Base-by-base conservation (phyloP, 92 coral and sea anemone genomes). In the Nematostella vectensis region DNA sequence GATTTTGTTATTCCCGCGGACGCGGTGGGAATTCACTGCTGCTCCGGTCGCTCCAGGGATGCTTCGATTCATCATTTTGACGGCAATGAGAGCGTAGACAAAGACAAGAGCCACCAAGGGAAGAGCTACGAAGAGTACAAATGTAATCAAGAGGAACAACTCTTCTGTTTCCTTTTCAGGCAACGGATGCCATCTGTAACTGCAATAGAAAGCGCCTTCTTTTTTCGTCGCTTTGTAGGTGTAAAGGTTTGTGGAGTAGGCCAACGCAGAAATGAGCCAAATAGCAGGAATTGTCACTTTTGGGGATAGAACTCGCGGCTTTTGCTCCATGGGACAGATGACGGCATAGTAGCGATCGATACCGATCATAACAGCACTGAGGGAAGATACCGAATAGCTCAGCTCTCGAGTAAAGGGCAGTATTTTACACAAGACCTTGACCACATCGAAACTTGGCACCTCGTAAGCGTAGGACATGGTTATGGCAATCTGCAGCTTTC, bases 301-400 rank as follows among this genome's bases (percentile, higher is more conserved):
- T 9, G 54, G 53, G 6, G 55, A 2, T 0, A 65, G 42, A 9
- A 51, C 1, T 8, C 36, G 16, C 0, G 71, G 71, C 28, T 54
- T 53, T 4, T 45, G 33, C 18, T 17, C 42, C 29, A 65, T 1
- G 12, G 71, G 71, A 2, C 39, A 28, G 12, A 65, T 57, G 10
- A 65, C 45, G 40, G 71, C 71, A 28, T 12, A 65, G 40, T 52
- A 65, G 2, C 71, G 60, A 11, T 65, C 71, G 8, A 65, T 17
- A 1, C 51, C 71, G 11, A 65, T 65, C 1, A 26, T 61, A 8
- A 65, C 61, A 51, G 54, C 2, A 26, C 71, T 65, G 61, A 52
- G 43, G 1, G 45, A 20, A 3, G 71, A 65, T 2, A 65, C 71
- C 13, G 71, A 60, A 27, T 63, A 66, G 22, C 62, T 54, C 10